Evolutionary conservation across 2,888 invertebrate genomes (phyloP).

Genomic region (Temnothorax rugatulus): DNA sequence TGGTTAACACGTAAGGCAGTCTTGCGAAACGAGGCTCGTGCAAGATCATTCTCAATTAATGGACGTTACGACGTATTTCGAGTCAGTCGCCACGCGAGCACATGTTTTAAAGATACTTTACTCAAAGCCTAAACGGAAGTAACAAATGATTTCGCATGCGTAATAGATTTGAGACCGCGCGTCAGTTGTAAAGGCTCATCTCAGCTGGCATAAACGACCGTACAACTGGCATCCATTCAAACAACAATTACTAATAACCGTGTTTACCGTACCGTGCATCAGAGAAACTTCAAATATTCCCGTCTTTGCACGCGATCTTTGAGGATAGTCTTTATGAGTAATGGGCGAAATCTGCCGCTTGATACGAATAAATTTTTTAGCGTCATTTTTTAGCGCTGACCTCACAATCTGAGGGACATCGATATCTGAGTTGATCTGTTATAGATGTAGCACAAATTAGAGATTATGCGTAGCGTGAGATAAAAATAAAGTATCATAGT

Average conservation of each 20-base stretch:
- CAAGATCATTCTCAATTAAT: constrained; percentile 46
- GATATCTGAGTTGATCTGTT: constrained; percentile 53
- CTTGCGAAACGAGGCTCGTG: constrained; percentile 27
- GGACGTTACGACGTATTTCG: neutral
- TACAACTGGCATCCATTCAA: constrained; percentile 74
- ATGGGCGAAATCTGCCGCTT: constrained; percentile 20
- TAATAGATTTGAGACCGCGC: constrained; percentile 62
- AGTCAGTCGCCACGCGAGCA: neutral
- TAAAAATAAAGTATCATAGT: neutral
- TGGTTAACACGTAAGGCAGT: constrained; percentile 12
- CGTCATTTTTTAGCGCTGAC: neutral
- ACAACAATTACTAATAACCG: constrained; percentile 74
- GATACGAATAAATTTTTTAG: constrained; percentile 43
- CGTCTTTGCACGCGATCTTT: constrained; percentile 24
- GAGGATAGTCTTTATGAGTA: constrained; percentile 33
- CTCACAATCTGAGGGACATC: constrained; percentile 3
- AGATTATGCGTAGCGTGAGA: constrained; percentile 36
- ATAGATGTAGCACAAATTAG: constrained; percentile 45
- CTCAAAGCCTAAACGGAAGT: constrained; percentile 39
- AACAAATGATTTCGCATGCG: constrained; percentile 47
- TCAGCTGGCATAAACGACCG: constrained; percentile 59
- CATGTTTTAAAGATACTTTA: constrained; percentile 36
- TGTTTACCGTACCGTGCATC: constrained; percentile 72
- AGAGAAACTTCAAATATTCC: constrained; percentile 67
- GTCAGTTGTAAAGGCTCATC: constrained; percentile 52